Evolutionary conservation across 2,888 invertebrate species (phyloP).

Genomic region (Lithosia quadra): DNA sequence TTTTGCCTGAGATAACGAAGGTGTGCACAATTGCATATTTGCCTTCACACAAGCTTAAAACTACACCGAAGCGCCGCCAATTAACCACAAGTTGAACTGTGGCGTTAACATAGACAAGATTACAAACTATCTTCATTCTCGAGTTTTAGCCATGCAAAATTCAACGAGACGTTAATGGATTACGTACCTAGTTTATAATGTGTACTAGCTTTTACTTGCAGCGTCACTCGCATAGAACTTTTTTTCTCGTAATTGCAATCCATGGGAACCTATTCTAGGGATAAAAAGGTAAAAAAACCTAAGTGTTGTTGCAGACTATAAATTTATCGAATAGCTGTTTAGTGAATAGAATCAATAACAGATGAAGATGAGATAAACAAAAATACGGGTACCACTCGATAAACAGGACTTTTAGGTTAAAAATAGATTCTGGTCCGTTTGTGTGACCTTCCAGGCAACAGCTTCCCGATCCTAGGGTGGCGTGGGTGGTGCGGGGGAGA

Average conservation of each 20-base stretch:
- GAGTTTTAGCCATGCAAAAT: neutral
- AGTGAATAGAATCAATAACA: neutral
- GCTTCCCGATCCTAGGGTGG: conserved; percentile 54
- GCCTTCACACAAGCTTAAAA: neutral
- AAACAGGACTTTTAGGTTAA: conserved; percentile 61
- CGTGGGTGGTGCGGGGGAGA: conserved; percentile 36
- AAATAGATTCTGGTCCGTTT: conserved; percentile 65
- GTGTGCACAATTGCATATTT: neutral
- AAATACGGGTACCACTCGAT: conserved; percentile 46
- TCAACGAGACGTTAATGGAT: neutral
- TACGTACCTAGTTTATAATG: too few species aligned
- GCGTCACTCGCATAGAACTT: too few species aligned
- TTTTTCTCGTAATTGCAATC: too few species aligned
- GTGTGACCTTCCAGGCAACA: conserved; percentile 62
- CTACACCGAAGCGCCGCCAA: neutral
- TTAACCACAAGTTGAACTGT: neutral
- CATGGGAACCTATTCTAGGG: too few species aligned
- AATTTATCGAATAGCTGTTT: too few species aligned
- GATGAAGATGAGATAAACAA: conserved; percentile 10
- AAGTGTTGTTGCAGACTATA: too few species aligned
- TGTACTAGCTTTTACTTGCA: too few species aligned
- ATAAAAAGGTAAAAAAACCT: too few species aligned
- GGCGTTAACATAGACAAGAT: neutral
- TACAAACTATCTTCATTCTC: neutral
- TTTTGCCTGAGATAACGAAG: neutral